Base-by-base conservation (phyloP, 2,888 invertebrate genomes). In the Magallana nippona region DNA sequence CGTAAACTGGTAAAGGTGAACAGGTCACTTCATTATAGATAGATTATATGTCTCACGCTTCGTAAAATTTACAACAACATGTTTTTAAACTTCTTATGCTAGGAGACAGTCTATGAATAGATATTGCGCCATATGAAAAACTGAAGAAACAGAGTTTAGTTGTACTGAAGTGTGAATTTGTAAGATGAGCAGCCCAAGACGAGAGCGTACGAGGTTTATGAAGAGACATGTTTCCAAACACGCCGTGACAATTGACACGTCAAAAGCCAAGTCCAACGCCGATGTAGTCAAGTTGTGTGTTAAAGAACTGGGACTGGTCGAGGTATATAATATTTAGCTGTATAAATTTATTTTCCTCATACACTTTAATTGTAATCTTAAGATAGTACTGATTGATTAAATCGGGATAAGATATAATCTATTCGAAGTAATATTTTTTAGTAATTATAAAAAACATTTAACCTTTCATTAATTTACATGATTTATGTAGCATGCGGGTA, bases 211-310 rank as follows among this genome's bases (percentile, higher is more conserved):
- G 80, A 63, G 83, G 85, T 19, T 71, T 88, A 11, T 86, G 88
- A 44, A 88, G 87, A 88, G 86, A 56, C 86, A 87, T 10, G 83
- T 89, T 0, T 88, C 90, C 2, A 87, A 87, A 58, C 89, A 87
- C 55, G 86, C 89, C 63, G 90, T 94, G 3, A 92, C 94, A 1
- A 93, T 95, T n/a, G 95, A 95, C 88, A 94, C 94, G 2, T 93
- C 94, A 11, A 92, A 94, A 63, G 94, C 94, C 2, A 91, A 93
- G 80, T 94, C 94, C 15, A 95, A 94, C 87, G 88, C 91, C 17
- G 94, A 94, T 84, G 94, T 95, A 11, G 88, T 95, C 5, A 92
- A 94, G 57, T 85, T 94, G 86, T 94, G 94, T 86, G 87, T 94
- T 3, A 90, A 92, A 79, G 94, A 94, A 62, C 89, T 94, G 3